A percentile compares a stretch with the other conserved stretches of the same genome.
These are phyloP conservation scores for Catostomus latipinnis DNA, from an alignment of 2,797 vertebrate genomes.

Conservation along the genomic window DNA sequence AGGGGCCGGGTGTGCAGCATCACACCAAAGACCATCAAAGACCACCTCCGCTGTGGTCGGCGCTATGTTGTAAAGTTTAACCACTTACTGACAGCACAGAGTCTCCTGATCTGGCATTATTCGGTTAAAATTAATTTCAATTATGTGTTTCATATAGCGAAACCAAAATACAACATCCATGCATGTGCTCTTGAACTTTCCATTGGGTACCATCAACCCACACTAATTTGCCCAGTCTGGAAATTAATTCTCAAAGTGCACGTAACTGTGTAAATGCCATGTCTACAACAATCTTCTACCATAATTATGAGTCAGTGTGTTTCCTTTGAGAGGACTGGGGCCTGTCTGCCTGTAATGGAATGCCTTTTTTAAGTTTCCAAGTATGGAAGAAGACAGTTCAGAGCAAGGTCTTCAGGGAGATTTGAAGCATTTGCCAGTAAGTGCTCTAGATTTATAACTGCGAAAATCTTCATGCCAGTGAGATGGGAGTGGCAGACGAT, in stretches of 20 bases:
- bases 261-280: neutral
- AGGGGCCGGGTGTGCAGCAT: no score
- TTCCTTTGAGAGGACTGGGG: slow-evolving; percentile 23
- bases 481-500: slow-evolving; percentile 22
- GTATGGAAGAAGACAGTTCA: slow-evolving; percentile 55
- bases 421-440: slow-evolving; percentile 49
- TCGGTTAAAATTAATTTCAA: no score
- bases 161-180: neutral
- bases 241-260: neutral
- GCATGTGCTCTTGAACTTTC: neutral
- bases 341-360: slow-evolving; percentile 43
- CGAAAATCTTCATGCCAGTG: slow-evolving; percentile 38
- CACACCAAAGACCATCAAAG: no score
- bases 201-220: neutral
- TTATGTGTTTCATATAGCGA: no score
- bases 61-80: no score
- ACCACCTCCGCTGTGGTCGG: no score
- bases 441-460: slow-evolving; percentile 55
- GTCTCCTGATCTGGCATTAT: no score
- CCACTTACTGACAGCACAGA: no score
- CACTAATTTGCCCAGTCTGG: slow-evolving; percentile 13
- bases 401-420: slow-evolving; percentile 46
- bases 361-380: slow-evolving; percentile 56
- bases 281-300: neutral
- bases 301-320: slow-evolving; percentile 12